Evolutionary conservation across 1,140 invertebrate species (phyloP).

Genomic region (Hyles vespertilio): DNA sequence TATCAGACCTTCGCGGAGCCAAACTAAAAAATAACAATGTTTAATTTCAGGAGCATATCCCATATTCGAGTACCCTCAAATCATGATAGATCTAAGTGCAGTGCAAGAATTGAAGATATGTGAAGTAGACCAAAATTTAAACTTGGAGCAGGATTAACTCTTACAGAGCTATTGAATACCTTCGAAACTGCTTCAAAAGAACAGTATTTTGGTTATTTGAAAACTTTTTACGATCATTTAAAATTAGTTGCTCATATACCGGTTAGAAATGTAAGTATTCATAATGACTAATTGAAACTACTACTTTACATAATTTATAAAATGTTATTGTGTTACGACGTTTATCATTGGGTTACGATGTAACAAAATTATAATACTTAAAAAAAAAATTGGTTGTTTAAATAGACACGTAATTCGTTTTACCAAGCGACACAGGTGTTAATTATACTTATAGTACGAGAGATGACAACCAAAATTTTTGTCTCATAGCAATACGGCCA

Average conservation of each 20-base stretch:
- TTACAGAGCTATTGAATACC: slow-evolving; percentile 78
- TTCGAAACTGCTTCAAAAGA: slow-evolving; percentile 74
- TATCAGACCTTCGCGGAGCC: too few relatives aligned
- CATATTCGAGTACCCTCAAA: slow-evolving; percentile 77
- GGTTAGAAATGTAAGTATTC: slow-evolving; percentile 78
- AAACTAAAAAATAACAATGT: neutral
- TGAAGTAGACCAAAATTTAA: slow-evolving; percentile 68
- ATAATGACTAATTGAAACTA: too few relatives aligned
- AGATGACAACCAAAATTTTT: too few relatives aligned
- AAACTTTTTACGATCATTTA: slow-evolving; percentile 72
- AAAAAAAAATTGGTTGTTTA: too few relatives aligned
- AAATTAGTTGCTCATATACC: slow-evolving; percentile 82
- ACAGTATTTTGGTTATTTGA: slow-evolving; percentile 57
- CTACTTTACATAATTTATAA: too few relatives aligned
- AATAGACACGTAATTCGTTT: too few relatives aligned
- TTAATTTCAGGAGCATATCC: slow-evolving; percentile 79
- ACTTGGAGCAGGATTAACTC: slow-evolving; percentile 79
- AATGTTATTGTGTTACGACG: too few relatives aligned
- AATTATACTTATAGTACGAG: too few relatives aligned
- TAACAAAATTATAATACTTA: too few relatives aligned
- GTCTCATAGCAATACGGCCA: too few relatives aligned
- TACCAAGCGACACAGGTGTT: too few relatives aligned
- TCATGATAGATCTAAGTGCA: slow-evolving; percentile 83
- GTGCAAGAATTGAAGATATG: slow-evolving; percentile 79
- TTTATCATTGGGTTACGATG: too few relatives aligned